Percentiles rank a stretch among this genome's conserved stretches.
Evolutionary conservation across 2,113 vertebrate species (phyloP).

Genomic region (Silurus asotus): DNA sequence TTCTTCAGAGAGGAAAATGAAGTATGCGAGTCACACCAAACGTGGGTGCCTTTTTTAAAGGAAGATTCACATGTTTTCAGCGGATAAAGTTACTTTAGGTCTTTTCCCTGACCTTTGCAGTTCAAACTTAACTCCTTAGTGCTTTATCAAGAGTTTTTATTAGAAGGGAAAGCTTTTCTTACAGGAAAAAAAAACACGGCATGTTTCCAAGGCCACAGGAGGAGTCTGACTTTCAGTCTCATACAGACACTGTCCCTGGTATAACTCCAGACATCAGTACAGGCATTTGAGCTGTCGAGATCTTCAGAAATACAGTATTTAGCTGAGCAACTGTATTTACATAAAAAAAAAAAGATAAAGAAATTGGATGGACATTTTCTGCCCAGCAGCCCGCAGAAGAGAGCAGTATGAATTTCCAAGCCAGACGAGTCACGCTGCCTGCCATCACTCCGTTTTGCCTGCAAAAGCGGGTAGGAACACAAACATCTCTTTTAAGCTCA

Average conservation of each 20-base stretch:
- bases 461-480: conserved; percentile 84
- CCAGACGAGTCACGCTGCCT: conserved; percentile 88
- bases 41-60: conserved; percentile 16
- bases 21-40: conserved; percentile 30
- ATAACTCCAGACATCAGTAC: conserved; percentile 42
- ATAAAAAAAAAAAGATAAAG: neutral
- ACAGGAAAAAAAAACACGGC: conserved; percentile 54
- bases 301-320: neutral
- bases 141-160: conserved; percentile 61
- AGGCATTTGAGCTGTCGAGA: neutral
- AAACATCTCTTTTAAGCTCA: conserved; percentile 39
- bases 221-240: conserved; percentile 73
- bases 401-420: conserved; percentile 82
- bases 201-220: conserved; percentile 85
- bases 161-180: conserved; percentile 59
- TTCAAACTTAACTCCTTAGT: conserved; percentile 52
- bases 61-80: conserved; percentile 33
- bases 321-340: conserved; percentile 4
- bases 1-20: conserved; percentile 2
- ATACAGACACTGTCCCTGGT: conserved; percentile 60
- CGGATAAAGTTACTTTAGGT: conserved; percentile 40
- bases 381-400: conserved; percentile 2
- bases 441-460: conserved; percentile 85
- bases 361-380: conserved; percentile 33
- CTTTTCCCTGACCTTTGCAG: conserved; percentile 49